These are phyloP conservation scores for Protobothrops flavoviridis DNA, from an alignment of 2,113 vertebrate species.

Conservation along the genomic window DNA sequence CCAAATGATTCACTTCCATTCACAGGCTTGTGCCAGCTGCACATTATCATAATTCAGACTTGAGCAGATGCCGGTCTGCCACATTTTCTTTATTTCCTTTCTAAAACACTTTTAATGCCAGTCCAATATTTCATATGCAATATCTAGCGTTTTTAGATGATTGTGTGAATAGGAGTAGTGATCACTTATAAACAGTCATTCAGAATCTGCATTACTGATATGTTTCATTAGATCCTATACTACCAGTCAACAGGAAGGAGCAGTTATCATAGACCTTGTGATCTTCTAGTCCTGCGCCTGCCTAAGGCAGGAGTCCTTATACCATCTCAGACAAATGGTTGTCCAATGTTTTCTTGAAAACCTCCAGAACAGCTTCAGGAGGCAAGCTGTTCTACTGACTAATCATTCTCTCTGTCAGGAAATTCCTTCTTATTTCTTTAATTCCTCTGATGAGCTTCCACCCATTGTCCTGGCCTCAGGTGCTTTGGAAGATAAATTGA, in stretches of 20 bases:
- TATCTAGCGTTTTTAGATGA: constrained; percentile 43
- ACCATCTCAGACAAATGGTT: not conserved
- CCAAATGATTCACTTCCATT: constrained; percentile 57
- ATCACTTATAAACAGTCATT: constrained; percentile 37
- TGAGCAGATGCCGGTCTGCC: constrained; percentile 25
- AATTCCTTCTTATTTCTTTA: not conserved
- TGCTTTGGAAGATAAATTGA: too few species aligned
- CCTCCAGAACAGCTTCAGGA: not conserved
- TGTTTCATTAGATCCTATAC: constrained; percentile 59
- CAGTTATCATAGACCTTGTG: not conserved
- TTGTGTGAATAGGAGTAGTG: constrained; percentile 44
- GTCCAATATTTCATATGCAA: not conserved
- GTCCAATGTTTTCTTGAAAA: not conserved
- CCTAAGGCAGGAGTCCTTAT: not conserved
- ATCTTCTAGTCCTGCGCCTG: not conserved
- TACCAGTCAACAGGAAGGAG: constrained; percentile 37
- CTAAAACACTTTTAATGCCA: constrained; percentile 31
- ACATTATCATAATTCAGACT: constrained; percentile 50
- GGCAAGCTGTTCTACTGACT: not conserved
- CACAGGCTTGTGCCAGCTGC: constrained; percentile 51
- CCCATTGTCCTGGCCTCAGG: too few species aligned
- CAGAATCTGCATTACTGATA: constrained; percentile 48
- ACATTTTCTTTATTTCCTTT: constrained; percentile 36
- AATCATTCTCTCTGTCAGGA: not conserved
- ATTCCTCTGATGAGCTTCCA: not conserved